These are phyloP conservation scores for Bettongia penicillata DNA, from an alignment of 2,113 vertebrate genomes.

Conservation along the genomic window DNA sequence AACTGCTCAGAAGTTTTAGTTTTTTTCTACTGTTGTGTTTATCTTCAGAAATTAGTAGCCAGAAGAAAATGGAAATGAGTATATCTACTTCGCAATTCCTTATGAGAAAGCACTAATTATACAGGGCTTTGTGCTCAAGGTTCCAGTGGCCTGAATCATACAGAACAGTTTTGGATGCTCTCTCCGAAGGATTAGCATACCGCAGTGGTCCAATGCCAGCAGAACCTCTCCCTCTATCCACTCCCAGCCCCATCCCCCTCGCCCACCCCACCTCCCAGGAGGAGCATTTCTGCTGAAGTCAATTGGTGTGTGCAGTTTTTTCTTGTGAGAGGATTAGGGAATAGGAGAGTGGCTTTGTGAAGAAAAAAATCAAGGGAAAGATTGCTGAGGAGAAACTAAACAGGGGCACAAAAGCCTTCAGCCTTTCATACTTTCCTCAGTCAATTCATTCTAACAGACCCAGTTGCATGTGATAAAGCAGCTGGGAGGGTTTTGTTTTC, in stretches of 20 bases:
- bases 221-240: conserved; percentile 48
- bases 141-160: background rate
- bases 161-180: conserved; percentile 28
- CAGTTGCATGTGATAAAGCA: conserved; percentile 78
- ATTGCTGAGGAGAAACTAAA: conserved; percentile 80
- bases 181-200: conserved; percentile 61
- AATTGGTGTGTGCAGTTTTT: conserved; percentile 79
- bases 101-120: accelerated
- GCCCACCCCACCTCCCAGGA: conserved; percentile 63
- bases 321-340: conserved; percentile 84
- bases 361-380: conserved; percentile 77
- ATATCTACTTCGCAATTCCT: background rate
- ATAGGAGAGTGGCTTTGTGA: conserved; percentile 86
- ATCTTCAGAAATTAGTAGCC: background rate
- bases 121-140: background rate
- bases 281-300: conserved; percentile 82
- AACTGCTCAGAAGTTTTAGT: conserved; percentile 36
- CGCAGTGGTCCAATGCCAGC: conserved; percentile 62
- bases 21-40: background rate
- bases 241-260: conserved; percentile 25
- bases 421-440: conserved; percentile 80
- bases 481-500: conserved; percentile 78
- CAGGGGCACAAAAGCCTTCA: conserved; percentile 77
- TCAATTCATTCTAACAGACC: conserved; percentile 77
- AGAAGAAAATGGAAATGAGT: background rate